Conservation (phyloP, 2,113 vertebrate species). For the Chamaetylas fuelleborni region DNA sequence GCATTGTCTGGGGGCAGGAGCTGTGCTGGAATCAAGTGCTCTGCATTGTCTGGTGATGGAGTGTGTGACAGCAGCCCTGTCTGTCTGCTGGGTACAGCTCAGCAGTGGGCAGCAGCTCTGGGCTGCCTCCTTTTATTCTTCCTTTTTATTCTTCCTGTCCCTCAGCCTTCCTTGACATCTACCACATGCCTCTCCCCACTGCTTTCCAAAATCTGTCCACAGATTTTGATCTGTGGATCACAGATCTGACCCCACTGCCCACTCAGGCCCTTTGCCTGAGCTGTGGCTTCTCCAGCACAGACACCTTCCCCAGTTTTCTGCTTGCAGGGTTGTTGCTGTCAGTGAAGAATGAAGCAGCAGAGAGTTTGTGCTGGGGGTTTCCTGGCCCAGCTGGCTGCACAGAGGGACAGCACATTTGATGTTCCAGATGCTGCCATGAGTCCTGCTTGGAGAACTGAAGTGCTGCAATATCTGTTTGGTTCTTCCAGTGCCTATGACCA, state of each 20-base stretch:
- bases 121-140: rapidly evolving
- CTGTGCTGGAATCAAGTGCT: too few species aligned
- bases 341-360: background rate
- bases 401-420: background rate
- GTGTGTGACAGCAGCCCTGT: rapidly evolving
- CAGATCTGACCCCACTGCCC: rapidly evolving
- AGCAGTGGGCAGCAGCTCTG: background rate
- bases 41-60: rapidly evolving
- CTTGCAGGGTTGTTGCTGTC: background rate
- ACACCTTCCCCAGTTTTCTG: background rate
- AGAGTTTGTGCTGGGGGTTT: background rate
- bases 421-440: background rate
- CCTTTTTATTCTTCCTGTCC: too few species aligned
- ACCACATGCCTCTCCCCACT: rapidly evolving
- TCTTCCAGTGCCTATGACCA: slow-evolving; percentile 88
- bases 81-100: background rate
- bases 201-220: background rate
- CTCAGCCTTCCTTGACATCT: background rate
- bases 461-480: background rate
- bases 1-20: too few species aligned
- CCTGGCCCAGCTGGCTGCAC: background rate
- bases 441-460: background rate
- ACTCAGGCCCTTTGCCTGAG: background rate
- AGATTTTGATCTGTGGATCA: too few species aligned
- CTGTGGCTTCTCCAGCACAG: background rate